Conservation (phyloP, 2,113 vertebrate species). For the Otocyon megalotis region DNA sequence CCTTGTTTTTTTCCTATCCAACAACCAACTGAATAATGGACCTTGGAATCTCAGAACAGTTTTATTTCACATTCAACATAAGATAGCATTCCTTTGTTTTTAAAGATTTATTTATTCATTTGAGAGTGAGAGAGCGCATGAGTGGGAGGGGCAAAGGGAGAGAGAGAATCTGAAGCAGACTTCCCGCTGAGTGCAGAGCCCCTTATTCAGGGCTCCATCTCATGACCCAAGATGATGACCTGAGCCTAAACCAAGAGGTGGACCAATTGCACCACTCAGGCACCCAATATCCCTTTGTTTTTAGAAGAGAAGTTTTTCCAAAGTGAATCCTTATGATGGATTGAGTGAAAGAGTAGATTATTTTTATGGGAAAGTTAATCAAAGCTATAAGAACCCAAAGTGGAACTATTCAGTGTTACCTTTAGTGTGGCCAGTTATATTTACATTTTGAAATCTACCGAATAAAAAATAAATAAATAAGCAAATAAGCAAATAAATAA, state of each 20-base stretch:
- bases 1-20: neutral
- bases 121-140: neutral
- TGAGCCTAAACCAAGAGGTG: neutral
- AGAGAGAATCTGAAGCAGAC: neutral
- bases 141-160: neutral
- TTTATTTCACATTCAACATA: neutral
- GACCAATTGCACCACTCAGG: neutral
- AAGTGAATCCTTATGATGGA: neutral
- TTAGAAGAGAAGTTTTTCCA: neutral
- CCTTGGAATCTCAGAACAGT: neutral
- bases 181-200: neutral
- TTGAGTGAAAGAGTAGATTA: neutral
- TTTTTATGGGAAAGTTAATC: neutral
- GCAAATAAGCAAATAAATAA: too few species aligned
- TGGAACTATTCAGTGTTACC: neutral
- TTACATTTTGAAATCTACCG: neutral
- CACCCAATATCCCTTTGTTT: neutral
- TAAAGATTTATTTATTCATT: neutral
- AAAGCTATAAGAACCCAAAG: slow-evolving; percentile 11
- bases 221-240: neutral
- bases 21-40: neutral
- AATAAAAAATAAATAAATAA: neutral
- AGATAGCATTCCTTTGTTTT: neutral
- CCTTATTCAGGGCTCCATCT: neutral
- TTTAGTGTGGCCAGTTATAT: neutral